A percentile compares a stretch with the other conserved stretches of the same genome.
phyloP scores from a whole-genome alignment of 2,888 invertebrate genomes.

The Frankliniella fusca region DNA sequence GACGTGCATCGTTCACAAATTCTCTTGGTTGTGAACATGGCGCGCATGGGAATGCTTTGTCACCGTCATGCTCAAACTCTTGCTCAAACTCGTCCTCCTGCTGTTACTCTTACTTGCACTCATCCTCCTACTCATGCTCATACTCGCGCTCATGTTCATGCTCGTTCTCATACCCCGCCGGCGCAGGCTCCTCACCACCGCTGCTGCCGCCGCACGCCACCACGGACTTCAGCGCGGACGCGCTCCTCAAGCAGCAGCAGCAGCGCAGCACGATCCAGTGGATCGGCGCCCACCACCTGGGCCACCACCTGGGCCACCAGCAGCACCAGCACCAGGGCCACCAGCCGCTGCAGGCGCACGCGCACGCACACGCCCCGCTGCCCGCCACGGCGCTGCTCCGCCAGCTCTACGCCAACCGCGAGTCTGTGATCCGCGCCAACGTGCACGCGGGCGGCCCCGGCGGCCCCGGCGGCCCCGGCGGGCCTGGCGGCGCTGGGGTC shows the following conservation, averaged over 20 bases:
- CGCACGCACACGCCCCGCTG: constrained; percentile 57
- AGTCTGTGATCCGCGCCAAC: constrained; percentile 91
- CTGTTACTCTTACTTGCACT: too few species aligned
- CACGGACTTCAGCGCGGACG: constrained; percentile 84
- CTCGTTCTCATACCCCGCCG: too few species aligned
- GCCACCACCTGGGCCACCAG: constrained; percentile 56
- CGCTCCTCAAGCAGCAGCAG: constrained; percentile 73
- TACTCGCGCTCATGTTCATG: too few species aligned
- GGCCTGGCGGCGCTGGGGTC: constrained; percentile 41
- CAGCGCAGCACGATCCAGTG: constrained; percentile 84
- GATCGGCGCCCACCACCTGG: constrained; percentile 82
- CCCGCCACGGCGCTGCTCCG: constrained; percentile 86
- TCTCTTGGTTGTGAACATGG: background rate
- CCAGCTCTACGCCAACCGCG: constrained; percentile 87
- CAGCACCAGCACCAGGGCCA: constrained; percentile 51
- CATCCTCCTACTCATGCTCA: too few species aligned
- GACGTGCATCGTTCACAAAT: background rate
- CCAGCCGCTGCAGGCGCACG: constrained; percentile 39
- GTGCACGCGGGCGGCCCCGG: constrained; percentile 51
- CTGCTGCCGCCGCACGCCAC: constrained; percentile 60
- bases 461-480: constrained; percentile 44
- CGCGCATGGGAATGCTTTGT: too few species aligned
- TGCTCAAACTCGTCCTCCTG: too few species aligned
- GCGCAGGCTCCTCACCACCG: constrained; percentile 41
- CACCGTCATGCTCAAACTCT: too few species aligned